phyloP scores from a whole-genome alignment of 2,113 vertebrate species.

The Caranx ignobilis region DNA sequence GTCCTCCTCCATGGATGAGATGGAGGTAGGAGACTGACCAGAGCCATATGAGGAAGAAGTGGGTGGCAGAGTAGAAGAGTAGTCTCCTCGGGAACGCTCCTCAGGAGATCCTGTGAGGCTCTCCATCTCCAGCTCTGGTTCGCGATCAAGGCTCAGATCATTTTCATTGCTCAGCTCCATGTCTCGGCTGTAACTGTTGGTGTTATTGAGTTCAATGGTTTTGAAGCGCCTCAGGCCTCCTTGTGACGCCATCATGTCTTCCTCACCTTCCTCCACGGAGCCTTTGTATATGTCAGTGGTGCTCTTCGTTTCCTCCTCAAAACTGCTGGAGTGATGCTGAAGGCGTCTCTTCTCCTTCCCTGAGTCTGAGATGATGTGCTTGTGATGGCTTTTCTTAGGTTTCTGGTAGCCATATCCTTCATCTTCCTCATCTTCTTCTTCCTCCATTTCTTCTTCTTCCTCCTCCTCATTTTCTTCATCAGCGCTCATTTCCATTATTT shows the following conservation, averaged over 20 bases:
- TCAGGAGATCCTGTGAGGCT: conserved; percentile 96
- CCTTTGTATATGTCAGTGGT: conserved; percentile 84
- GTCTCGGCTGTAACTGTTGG: conserved; percentile 89
- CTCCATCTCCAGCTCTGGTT: conserved; percentile 98
- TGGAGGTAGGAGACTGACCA: conserved; percentile 94
- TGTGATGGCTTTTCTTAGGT: conserved; percentile 88
- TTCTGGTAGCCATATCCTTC: conserved; percentile 85
- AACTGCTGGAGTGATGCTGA: conserved; percentile 88
- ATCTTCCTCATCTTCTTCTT: conserved; percentile 91
- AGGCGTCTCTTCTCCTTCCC: conserved; percentile 91
- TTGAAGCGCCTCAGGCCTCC: conserved; percentile 96
- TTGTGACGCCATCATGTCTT: conserved; percentile 88
- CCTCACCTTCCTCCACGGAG: conserved; percentile 84
- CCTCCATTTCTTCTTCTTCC: conserved; percentile 81
- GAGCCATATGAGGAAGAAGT: conserved; percentile 96
- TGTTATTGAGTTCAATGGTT: conserved; percentile 97
- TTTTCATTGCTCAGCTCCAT: conserved; percentile 90
- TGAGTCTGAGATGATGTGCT: conserved; percentile 85
- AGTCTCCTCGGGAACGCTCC: conserved; percentile 94
- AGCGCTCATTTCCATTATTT: conserved; percentile 98
- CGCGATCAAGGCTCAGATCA: conserved; percentile 90
- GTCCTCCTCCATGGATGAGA: conserved; percentile 98
- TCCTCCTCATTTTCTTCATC: conserved; percentile 91
- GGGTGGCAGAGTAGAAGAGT: conserved; percentile 94
- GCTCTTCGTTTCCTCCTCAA: conserved; percentile 90